Evolutionary conservation across 2,113 vertebrate genomes (phyloP), one percentile per base, ranked within the genome.

Genomic region (Xenopus borealis): DNA sequence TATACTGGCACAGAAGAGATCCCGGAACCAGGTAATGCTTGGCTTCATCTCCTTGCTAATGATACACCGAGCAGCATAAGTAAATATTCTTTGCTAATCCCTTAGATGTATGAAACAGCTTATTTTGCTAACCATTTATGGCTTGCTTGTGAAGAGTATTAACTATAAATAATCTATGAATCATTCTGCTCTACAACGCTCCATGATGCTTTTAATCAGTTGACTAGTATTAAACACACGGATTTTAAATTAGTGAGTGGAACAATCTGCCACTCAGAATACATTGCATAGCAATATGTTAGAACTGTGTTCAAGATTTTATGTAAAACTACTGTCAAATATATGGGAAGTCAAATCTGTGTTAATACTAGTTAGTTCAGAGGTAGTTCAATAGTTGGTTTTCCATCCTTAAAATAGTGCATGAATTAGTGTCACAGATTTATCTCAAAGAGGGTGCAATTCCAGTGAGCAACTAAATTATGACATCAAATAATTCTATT

Each of bases 1-100:
- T 98, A 97, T 78, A 97, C 96, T 10, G 96, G 96, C 72, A 93
- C 89, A 0, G 96, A 98, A 90, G 94, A 96, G 86, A 91, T 98
- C 80, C 91, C 89, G 46, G 94, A 92, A 73, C 92, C 93, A 84
- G 92, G 97, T 98, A 86, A 50, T 86, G 85, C 62, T 59, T 79
- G 33, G 33, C 33, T 7, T 47, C 11, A 12, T 17, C 47, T 69
- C 10, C 20, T 33, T 30, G 23, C 13, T 33, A 18, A 57, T 53
- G 33, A 40, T 40, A 9, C 8, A 40, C 33, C 5, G 3, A 40
- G 33, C 33, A 4, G 8, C 5, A 40, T 40, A 40, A 40, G 33
- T 40, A 40, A 40, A 40, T 40, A 40, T 40, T 40, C 33, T 40
- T 19, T 67, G 46, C 40, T 10, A 67, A 20, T 18, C 65, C 12